phyloP scores from a whole-genome alignment of 2,113 vertebrate genomes.

The Charina bottae region DNA sequence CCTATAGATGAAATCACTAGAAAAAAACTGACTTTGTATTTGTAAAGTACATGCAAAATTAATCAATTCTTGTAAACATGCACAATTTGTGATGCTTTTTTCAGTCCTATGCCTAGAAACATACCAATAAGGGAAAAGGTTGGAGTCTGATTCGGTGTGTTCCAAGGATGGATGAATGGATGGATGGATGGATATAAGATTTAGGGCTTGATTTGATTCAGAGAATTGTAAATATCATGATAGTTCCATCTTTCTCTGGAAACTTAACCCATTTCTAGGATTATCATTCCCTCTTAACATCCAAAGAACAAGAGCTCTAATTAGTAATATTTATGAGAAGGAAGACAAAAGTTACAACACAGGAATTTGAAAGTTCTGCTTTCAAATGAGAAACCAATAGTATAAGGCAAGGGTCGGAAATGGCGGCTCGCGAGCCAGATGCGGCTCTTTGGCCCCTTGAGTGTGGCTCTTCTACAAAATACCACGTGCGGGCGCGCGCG shows the following conservation, averaged over 20 bases:
- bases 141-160: not conserved
- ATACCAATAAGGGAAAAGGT: not conserved
- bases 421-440: too few relatives aligned
- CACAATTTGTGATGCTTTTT: not conserved
- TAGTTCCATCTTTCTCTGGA: not conserved
- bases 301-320: not conserved
- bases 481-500: too few relatives aligned
- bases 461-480: too few relatives aligned
- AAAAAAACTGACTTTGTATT: accelerated
- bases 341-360: not conserved
- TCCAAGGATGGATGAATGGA: not conserved
- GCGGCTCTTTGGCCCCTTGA: too few relatives aligned
- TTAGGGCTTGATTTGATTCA: slow-evolving; percentile 2
- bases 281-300: not conserved
- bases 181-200: not conserved
- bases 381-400: not conserved
- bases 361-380: not conserved
- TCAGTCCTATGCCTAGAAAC: not conserved
- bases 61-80: not conserved
- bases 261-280: slow-evolving; percentile 18
- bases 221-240: slow-evolving; percentile 25
- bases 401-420: not conserved
- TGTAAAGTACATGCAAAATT: slow-evolving; percentile 6
- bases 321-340: not conserved
- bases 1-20: not conserved